A percentile compares a stretch with the other conserved stretches of the same genome.
These are phyloP conservation scores for Beris morrisii DNA, from an alignment of 2,888 invertebrate species.

Conservation along the genomic window DNA sequence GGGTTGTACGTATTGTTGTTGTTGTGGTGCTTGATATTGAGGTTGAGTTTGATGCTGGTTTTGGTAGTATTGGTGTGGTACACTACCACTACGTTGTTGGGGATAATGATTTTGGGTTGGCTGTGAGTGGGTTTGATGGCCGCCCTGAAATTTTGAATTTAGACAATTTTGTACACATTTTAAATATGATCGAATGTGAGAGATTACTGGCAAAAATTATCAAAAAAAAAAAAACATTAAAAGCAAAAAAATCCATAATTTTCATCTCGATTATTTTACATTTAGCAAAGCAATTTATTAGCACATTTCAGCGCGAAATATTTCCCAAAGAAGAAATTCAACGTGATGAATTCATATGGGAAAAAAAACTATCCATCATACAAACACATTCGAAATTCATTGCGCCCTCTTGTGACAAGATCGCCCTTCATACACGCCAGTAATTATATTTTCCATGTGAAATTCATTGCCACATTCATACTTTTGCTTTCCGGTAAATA, in stretches of 20 bases:
- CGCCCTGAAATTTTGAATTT: conserved; percentile 25
- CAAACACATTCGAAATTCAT: too few relatives aligned
- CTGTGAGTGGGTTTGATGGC: conserved; percentile 30
- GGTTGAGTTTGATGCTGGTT: neutral
- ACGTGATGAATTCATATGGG: too few relatives aligned
- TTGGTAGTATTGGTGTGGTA: conserved; percentile 19
- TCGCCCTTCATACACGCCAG: neutral
- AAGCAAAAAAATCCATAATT: too few relatives aligned
- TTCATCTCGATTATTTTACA: too few relatives aligned
- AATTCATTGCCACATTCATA: neutral
- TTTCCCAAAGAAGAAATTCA: too few relatives aligned
- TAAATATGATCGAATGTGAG: neutral
- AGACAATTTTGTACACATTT: conserved; percentile 8
- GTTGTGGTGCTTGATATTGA: conserved; percentile 24
- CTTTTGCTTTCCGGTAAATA: neutral
- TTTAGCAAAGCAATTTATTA: too few relatives aligned
- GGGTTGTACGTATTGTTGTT: conserved; percentile 29
- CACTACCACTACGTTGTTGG: conserved; percentile 30
- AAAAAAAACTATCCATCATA: too few relatives aligned
- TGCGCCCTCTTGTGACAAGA: too few relatives aligned
- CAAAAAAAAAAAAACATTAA: too few relatives aligned
- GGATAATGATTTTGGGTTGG: conserved; percentile 31
- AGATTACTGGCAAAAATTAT: too few relatives aligned
- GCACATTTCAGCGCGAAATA: too few relatives aligned
- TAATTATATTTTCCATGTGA: neutral